Evolutionary conservation across 2,113 vertebrate species (phyloP).

Genomic region (Euleptes europaea): DNA sequence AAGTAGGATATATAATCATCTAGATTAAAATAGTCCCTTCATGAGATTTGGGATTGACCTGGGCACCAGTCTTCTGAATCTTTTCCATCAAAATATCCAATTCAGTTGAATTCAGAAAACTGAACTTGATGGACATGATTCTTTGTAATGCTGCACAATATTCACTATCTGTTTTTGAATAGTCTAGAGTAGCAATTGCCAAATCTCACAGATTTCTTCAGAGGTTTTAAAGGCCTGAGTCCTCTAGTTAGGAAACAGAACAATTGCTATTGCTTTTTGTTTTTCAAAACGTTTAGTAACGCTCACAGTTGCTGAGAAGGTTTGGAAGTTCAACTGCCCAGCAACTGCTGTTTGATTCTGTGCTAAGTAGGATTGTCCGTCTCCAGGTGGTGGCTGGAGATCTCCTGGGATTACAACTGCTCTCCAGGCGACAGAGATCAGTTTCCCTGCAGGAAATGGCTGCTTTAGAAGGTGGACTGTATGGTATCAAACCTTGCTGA

Average conservation of each 20-base stretch:
- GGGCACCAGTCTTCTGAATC: background rate
- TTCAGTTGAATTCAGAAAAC: background rate
- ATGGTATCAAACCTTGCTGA: too few relatives aligned
- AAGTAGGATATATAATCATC: background rate
- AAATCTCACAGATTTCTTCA: background rate
- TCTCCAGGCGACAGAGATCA: too few relatives aligned
- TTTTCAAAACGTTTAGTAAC: background rate
- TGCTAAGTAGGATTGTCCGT: too few relatives aligned
- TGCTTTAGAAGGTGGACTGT: too few relatives aligned
- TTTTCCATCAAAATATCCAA: background rate
- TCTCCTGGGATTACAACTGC: too few relatives aligned
- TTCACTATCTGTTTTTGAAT: background rate
- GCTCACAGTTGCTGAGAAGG: background rate
- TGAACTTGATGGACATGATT: background rate
- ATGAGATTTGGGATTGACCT: background rate
- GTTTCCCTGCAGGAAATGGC: too few relatives aligned
- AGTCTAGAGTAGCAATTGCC: background rate
- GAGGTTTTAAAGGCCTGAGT: background rate
- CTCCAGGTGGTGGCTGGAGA: too few relatives aligned
- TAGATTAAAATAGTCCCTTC: background rate
- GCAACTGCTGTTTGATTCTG: background rate
- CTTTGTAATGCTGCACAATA: background rate
- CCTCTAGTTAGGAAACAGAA: background rate
- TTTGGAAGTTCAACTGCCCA: background rate
- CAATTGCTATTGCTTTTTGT: background rate